Conservation (phyloP, 2,888 invertebrate genomes). For the Morinoia aosen region DNA sequence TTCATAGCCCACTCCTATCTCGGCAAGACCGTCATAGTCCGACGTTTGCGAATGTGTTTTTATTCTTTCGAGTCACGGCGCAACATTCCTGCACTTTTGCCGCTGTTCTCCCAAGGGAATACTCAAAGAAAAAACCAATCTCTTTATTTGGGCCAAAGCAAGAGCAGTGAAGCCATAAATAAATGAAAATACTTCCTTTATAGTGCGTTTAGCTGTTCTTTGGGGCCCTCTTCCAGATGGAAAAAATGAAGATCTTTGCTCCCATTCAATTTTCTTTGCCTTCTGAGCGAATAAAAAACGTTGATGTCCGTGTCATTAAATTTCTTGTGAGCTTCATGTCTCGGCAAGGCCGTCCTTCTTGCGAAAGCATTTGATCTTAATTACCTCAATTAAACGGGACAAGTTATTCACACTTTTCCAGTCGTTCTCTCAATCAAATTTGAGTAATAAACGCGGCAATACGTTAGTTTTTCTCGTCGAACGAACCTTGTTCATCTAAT, state of each 20-base stretch:
- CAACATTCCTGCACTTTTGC: neutral
- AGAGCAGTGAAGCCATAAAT: neutral
- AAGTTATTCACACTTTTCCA: neutral
- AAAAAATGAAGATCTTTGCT: neutral
- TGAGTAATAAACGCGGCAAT: neutral
- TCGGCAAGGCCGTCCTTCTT: neutral
- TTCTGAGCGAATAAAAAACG: neutral
- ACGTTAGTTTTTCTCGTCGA: neutral
- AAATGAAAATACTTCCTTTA: neutral
- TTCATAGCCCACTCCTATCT: neutral
- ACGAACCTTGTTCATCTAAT: neutral
- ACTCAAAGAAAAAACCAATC: neutral
- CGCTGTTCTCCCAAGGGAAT: neutral
- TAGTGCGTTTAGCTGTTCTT: neutral
- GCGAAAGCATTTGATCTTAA: neutral
- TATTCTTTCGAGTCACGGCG: neutral
- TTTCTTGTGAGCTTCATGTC: neutral
- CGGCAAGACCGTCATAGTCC: neutral
- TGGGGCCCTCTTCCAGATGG: neutral
- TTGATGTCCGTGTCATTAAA: neutral
- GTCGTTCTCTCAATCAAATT: neutral
- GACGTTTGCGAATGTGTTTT: neutral
- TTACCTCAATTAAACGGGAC: neutral
- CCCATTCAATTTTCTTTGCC: neutral
- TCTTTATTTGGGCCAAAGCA: neutral